Base-by-base conservation (phyloP, 2,797 vertebrate species). In the Amblyopsis hoosieri region DNA sequence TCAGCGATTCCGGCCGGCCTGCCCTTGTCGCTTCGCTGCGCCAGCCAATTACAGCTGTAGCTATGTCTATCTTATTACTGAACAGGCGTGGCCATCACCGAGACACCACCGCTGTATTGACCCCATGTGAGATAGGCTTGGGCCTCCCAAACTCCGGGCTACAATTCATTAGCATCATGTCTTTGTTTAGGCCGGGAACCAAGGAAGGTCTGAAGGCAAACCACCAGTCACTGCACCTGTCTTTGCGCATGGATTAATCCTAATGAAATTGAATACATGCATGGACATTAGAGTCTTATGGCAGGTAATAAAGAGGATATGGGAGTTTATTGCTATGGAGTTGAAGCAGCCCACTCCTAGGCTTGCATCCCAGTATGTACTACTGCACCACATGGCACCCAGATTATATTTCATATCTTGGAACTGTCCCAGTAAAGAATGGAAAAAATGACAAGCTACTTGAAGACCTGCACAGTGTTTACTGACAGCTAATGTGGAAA, bases 1-100 rank as follows among this genome's bases (percentile, higher is more conserved):
- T 92, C 91, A 92, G 73, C 66, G 85, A 85, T 74, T 88, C 86
- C 79, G 90, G 88, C 85, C 84, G 67, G 83, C 57, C 78, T 90
- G 90, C 86, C 88, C 90, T 92, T 90, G 81, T 85, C 80, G 87
- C 86, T 89, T 82, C 80, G 70, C 83, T 91, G 90, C 83, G 4
- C 79, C 66, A 60, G 83, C 84, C 90, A 92, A 92, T 91, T 90
- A 89, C 60, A 59, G 51, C 75, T 67, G 47, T 87, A 86, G 87
- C 86, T 80, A 82, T 87, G 88, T 88, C 85, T 10, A 84, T 83
- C 73, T 90, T 87, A 89, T 91, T 88, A 90, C 87, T 76, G 76
- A 71, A 80, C 75, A 72, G 85, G 73, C 83, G 68, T 78, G 67
- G 75, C 70, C 60, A 29, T 29, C 64, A 65, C 55, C 23, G 23